phyloP scores from a whole-genome alignment of 2,888 invertebrate genomes.

The Spisula solida region DNA sequence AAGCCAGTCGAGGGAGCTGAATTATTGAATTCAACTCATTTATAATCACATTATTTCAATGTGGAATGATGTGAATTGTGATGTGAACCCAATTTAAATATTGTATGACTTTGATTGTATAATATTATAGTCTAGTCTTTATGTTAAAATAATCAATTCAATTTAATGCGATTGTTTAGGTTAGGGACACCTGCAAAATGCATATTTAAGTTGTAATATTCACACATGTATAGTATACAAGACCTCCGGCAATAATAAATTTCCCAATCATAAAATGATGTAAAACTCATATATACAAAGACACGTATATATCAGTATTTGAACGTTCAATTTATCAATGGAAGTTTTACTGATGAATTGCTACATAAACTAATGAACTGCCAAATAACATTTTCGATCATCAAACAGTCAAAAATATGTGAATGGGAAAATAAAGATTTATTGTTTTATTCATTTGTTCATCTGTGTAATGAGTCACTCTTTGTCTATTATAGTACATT shows the following conservation, averaged over 20 bases:
- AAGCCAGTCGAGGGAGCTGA: no score
- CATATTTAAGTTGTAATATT: not conserved
- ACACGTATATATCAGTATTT: not conserved
- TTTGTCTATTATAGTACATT: not conserved
- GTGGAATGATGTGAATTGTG: no score
- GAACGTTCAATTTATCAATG: constrained; percentile 20
- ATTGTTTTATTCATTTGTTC: not conserved
- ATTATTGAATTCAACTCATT: no score
- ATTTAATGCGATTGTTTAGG: not conserved
- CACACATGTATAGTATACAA: not conserved
- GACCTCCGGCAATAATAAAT: not conserved
- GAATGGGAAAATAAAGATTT: constrained; percentile 6
- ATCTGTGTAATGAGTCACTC: not conserved
- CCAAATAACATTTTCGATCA: not conserved
- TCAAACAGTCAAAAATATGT: not conserved
- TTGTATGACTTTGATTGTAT: not conserved
- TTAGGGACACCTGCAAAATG: not conserved
- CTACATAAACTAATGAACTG: not conserved
- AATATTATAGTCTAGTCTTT: not conserved
- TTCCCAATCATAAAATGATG: constrained; percentile 1
- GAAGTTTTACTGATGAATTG: constrained; percentile 3
- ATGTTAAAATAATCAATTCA: constrained; percentile 6
- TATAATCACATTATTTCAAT: no score
- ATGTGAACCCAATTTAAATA: no score
- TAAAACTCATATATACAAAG: not conserved